Evolutionary conservation across 2,888 invertebrate genomes (phyloP), one percentile per base, ranked within the genome.

Genomic region (Leptura quadrifasciata): DNA sequence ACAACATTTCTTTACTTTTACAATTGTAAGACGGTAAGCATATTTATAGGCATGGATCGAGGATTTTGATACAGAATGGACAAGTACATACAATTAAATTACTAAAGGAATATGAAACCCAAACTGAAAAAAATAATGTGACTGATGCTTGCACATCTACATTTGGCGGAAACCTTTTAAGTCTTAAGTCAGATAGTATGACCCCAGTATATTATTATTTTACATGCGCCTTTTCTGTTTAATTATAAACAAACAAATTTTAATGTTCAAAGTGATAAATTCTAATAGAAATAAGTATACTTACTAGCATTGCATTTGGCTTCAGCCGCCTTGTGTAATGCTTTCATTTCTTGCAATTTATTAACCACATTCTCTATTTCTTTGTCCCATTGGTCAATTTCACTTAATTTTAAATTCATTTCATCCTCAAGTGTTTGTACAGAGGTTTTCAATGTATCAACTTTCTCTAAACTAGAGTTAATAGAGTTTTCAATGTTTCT

Each of bases 341-440:
- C 90, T 17, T 88, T 87, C 77, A 93, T 85, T 82, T 92, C 92
- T 64, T 90, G 90, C 77, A 92, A 87, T 76, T 91, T 91, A 12
- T 89, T 89, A 68, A 88, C 88, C 5, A 90, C 89, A 65, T 89
- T 87, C 0, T 88, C 84, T 72, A 93, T 88, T 78, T 92, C 92
- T 47, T 89, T 86, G 77, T 92, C 90, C 76, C 91, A 89, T 69
- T 90, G 90, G 74, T 89, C 87, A 75, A 92, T 90, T 35, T 89
- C 84, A 27, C 91, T 90, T 17, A 93, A 82, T 83, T 90, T 91
- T 55, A 90, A 88, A 55, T 89, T 87, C 69, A 89, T 89, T 0
- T 89, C 86, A 0, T 86, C 82, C 9, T 90, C 88, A 0, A 90
- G 84, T 17, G 90, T 89, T 12, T 88, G 89, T 10, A 92, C 81